Conservation (phyloP, 1,140 invertebrate species). For the Orius laevigatus region DNA sequence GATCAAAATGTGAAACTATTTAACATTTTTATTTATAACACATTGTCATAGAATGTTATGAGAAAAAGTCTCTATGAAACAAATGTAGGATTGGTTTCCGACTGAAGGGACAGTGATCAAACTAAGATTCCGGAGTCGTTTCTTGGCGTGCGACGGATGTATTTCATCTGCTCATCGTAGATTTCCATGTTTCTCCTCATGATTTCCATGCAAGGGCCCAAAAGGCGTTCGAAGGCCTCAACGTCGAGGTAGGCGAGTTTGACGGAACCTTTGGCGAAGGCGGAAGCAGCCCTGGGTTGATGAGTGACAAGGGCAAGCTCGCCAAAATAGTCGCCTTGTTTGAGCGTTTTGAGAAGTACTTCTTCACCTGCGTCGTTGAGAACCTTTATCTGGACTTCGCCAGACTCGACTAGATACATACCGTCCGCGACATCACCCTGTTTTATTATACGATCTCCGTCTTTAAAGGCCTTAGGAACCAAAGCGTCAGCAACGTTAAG, state of each 20-base stretch:
- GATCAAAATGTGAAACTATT: too few species aligned
- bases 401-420: slow-evolving; percentile 93
- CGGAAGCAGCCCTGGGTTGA: slow-evolving; percentile 84
- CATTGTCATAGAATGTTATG: too few species aligned
- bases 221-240: slow-evolving; percentile 86
- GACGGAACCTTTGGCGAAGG: slow-evolving; percentile 62
- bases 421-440: slow-evolving; percentile 87
- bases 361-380: slow-evolving; percentile 60
- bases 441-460: slow-evolving; percentile 71
- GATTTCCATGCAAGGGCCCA: slow-evolving; percentile 94
- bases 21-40: too few species aligned
- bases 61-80: too few species aligned
- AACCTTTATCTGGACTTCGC: slow-evolving; percentile 60
- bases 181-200: slow-evolving; percentile 96
- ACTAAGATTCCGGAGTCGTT: too few species aligned
- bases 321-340: slow-evolving; percentile 80
- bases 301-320: slow-evolving; percentile 90
- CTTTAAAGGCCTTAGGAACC: slow-evolving; percentile 52
- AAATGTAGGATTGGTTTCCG: too few species aligned
- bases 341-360: slow-evolving; percentile 38
- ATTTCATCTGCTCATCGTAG: slow-evolving; percentile 79
- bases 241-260: slow-evolving; percentile 89
- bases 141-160: too few species aligned
- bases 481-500: slow-evolving; percentile 93
- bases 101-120: too few species aligned